Conservation (phyloP, 1,140 invertebrate species). For the Coptotermes formosanus region DNA sequence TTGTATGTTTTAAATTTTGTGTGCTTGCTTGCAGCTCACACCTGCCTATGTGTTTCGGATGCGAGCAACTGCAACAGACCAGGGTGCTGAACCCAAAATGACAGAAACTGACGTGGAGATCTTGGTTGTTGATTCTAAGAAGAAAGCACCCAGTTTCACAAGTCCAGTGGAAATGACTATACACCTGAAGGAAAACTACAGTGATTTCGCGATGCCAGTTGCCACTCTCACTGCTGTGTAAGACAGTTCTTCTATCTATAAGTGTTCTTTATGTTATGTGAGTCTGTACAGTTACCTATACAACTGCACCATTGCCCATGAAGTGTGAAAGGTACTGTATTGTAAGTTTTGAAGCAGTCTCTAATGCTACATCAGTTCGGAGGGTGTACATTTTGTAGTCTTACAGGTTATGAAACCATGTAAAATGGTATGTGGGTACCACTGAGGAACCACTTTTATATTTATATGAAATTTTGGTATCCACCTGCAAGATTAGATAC, state of each 20-base stretch:
- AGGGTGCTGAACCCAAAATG: conserved; percentile 60
- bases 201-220: conserved; percentile 64
- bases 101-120: conserved; percentile 74
- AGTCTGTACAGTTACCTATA: too few species aligned
- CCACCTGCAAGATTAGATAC: too few species aligned
- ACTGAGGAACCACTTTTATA: too few species aligned
- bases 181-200: conserved; percentile 68
- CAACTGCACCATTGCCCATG: too few species aligned
- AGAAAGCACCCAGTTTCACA: conserved; percentile 75
- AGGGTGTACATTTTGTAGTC: too few species aligned
- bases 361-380: too few species aligned
- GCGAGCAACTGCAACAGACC: conserved; percentile 72
- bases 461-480: too few species aligned
- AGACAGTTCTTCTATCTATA: conserved; percentile 40
- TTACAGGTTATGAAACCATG: too few species aligned
- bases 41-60: conserved; percentile 69
- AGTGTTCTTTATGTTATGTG: neutral
- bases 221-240: conserved; percentile 65
- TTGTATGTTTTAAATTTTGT: conserved; percentile 34
- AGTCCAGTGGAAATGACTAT: conserved; percentile 54
- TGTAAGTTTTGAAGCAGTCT: too few species aligned
- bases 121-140: conserved; percentile 80
- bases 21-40: conserved; percentile 53
- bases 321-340: too few species aligned
- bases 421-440: too few species aligned